Evolutionary conservation across 64 coral and sea anemone species (phyloP), one percentile per base, ranked within the genome.

Genomic region (Pocillopora damicornis): DNA sequence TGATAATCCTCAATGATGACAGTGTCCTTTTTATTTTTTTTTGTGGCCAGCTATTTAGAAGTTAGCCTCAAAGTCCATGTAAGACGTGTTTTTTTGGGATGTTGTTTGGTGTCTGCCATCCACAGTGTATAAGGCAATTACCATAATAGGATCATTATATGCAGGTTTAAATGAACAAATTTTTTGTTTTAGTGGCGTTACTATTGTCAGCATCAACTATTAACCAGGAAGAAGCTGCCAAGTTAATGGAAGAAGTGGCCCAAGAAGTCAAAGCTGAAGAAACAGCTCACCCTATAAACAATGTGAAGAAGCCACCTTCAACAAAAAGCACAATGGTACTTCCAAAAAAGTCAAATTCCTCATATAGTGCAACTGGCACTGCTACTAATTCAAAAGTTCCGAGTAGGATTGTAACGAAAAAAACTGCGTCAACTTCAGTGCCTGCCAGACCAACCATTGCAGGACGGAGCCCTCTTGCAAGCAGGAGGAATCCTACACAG

Each of bases 201-300:
- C 71, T 84, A 38, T 65, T 84, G 42, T 84, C 81, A 56, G 81
- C 81, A 68, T 84, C 81, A 51, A 84, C 35, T 18, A 71, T 84
- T 51, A 13, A 84, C 57, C 26, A 84, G 15, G 36, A 84, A n/a
- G 63, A 84, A 84, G 63, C 37, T 56, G 20, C 16, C 57, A 84
- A 71, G 37, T 38, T 84, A 42, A 37, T 84, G 64, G 81, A 71
- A 13, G 63, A 84, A 14, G 16, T 71, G 20, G 13, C 37, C 51
- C 37, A 35, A 42, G 37, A 84, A 84, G 81, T 72, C 0, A 69
- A 84, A 84, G 63, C 81, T 84, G 81, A 84, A 15, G 62, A 25
- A 42, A 56, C 13, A 45, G 64, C 61, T 20, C 13, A 8, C 5
- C 11, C 63, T 3, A 84, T 69, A 37, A 84, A 65, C 38, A 42